Base-by-base conservation (phyloP, 2,888 invertebrate genomes). In the Plagodis dolabraria region DNA sequence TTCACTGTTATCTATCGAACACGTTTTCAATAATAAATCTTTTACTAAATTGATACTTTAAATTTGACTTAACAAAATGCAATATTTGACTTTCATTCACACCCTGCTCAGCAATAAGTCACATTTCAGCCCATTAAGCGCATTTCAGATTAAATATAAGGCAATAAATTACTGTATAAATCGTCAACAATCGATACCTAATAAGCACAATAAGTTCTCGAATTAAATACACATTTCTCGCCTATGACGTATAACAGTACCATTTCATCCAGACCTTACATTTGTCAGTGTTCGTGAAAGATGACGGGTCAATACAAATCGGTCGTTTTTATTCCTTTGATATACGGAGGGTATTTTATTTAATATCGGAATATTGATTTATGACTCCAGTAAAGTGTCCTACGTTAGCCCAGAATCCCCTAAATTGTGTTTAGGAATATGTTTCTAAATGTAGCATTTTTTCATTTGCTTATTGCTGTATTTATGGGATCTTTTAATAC, bases 291-390 rank as follows among this genome's bases (percentile, higher is more conserved):
- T 9, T 45, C 47, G 52, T 64, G 60, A 71, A 67, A 72, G 67
- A 58, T 57, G 64, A 60, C 50, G 67, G 72, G 48, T 76, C 86
- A 69, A 35, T 46, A 48, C 61, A 74, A 46, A 65, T 54, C 81
- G 86, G 89, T 68, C 79, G 75, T 80, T 83, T 83, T 82, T 82
- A 77, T 56, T 5, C 77, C 77, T 74, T 81, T 80, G 85, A 88
- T 87, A 86, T 86, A 87, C 81, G 82, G 67, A 76, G 79, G 82
- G 80, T 82, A 85, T 86, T 87, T 89, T 88, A 89, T 90, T 89
- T 87, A 89, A 90, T 89, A 90, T 86, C 79, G 79, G 76, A 76
- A 80, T 87, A 89, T 89, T 89, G 89, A 90, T 89, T 89, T 90
- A 89, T 89, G 72, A 79, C 75, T 74, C 60, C 73, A 72, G 74